Evolutionary conservation across 2,888 invertebrate species (phyloP).

Genomic region (Drosophila pullipes): DNA sequence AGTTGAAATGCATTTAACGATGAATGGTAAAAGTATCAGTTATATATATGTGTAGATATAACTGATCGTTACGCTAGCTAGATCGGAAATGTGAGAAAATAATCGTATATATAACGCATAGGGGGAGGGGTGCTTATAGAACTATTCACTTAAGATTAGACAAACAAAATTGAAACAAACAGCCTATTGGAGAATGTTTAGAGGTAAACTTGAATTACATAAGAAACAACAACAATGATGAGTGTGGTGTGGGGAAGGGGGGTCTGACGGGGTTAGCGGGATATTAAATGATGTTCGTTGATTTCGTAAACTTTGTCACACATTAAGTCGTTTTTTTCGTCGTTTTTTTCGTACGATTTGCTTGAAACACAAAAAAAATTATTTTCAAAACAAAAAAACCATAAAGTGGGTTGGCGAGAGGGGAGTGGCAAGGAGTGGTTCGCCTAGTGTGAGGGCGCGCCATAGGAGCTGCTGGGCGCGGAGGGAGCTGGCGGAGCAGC

Average conservation of each 20-base stretch:
- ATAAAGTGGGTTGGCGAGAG: constrained; percentile 24
- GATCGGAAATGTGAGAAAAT: constrained; percentile 34
- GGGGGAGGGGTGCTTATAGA: constrained; percentile 65
- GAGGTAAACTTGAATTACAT: constrained; percentile 70
- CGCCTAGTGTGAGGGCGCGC: constrained; percentile 82
- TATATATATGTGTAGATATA: constrained; percentile 30
- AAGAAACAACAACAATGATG: constrained; percentile 66
- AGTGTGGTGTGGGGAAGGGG: neutral
- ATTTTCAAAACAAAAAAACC: constrained; percentile 46
- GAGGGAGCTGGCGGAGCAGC: constrained; percentile 80
- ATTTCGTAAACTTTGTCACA: constrained; percentile 77
- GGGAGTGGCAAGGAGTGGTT: constrained; percentile 12
- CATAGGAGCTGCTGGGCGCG: constrained; percentile 84
- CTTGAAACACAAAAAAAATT: constrained; percentile 50
- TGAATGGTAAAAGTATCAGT: constrained; percentile 30
- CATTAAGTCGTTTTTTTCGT: constrained; percentile 61
- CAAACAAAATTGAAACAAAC: constrained; percentile 82
- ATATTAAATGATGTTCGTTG: constrained; percentile 37
- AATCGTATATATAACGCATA: constrained; percentile 74
- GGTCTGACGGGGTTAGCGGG: constrained; percentile 3
- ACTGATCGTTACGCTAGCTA: constrained; percentile 43
- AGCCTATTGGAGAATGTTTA: constrained; percentile 75
- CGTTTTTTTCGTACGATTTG: constrained; percentile 28
- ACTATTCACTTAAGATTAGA: constrained; percentile 67
- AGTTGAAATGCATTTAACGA: constrained; percentile 69